phyloP scores from a whole-genome alignment of 2,888 invertebrate genomes.

The Leucoma salicis region DNA sequence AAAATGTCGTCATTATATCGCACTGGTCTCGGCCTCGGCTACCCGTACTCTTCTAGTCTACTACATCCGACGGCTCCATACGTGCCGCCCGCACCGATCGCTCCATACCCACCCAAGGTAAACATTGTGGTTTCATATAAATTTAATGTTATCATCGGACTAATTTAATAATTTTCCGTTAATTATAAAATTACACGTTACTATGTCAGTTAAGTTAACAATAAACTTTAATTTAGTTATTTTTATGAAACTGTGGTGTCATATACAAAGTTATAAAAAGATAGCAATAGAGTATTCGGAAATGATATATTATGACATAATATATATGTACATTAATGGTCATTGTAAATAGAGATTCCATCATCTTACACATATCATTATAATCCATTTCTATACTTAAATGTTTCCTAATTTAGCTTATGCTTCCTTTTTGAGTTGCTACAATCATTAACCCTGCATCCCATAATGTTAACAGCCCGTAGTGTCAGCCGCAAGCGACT shows the following conservation, averaged over 20 bases:
- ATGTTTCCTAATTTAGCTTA: conserved; percentile 39
- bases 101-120: conserved; percentile 95
- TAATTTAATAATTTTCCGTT: no score
- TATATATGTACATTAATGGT: no score
- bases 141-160: no score
- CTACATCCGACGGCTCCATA: conserved; percentile 93
- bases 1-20: conserved; percentile 93
- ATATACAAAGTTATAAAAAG: no score
- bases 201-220: no score
- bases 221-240: no score
- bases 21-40: conserved; percentile 88
- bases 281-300: no score
- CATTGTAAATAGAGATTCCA: not conserved
- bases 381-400: not conserved
- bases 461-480: conserved; percentile 82
- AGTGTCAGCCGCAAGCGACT: conserved; percentile 80
- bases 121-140: no score
- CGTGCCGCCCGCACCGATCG: conserved; percentile 92
- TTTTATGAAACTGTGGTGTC: no score
- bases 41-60: conserved; percentile 88
- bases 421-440: conserved; percentile 59
- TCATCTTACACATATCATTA: not conserved
- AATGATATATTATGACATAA: no score
- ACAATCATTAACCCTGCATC: conserved; percentile 79
- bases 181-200: no score